Percentiles rank a stretch among this genome's conserved stretches.
Evolutionary conservation across 2,797 vertebrate species (phyloP).

Genomic region (Rhynchotus rufescens): DNA sequence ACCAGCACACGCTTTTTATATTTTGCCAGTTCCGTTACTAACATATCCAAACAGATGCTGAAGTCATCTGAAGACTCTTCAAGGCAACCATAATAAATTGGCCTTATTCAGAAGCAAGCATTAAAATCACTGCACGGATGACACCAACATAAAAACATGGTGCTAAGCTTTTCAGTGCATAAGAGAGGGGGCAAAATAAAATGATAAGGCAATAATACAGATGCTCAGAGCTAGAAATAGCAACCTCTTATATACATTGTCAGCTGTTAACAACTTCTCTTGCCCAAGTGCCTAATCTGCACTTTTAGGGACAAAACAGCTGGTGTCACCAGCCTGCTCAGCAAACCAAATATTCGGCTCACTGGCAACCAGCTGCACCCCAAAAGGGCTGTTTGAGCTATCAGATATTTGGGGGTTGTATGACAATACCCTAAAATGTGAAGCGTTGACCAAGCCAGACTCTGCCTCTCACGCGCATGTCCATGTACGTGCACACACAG

Average conservation of each 20-base stretch:
- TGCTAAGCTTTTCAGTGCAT: slow-evolving; percentile 11
- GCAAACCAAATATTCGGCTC: neutral
- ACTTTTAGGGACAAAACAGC: neutral
- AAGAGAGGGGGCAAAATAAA: neutral
- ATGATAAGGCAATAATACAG: slow-evolving; percentile 24
- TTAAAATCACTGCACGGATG: slow-evolving; percentile 10
- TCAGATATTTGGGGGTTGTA: neutral
- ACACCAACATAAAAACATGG: neutral
- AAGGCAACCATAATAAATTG: neutral
- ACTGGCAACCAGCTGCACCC: neutral
- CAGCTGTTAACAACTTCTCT: slow-evolving; percentile 17
- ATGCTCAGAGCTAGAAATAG: slow-evolving; percentile 18
- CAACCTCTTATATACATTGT: neutral
- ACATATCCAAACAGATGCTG: slow-evolving; percentile 33
- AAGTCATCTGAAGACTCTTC: slow-evolving; percentile 32
- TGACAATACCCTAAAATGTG: neutral
- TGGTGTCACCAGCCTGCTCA: neutral
- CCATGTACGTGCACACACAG: no score
- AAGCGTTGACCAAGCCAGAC: neutral
- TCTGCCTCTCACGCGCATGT: neutral
- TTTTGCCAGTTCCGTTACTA: slow-evolving; percentile 38
- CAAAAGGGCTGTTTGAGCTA: neutral
- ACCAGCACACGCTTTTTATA: slow-evolving; percentile 44
- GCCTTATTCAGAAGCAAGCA: slow-evolving; percentile 23
- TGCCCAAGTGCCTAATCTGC: neutral